phyloP scores from a whole-genome alignment of 2,888 invertebrate genomes.

The Idaea biselata region DNA sequence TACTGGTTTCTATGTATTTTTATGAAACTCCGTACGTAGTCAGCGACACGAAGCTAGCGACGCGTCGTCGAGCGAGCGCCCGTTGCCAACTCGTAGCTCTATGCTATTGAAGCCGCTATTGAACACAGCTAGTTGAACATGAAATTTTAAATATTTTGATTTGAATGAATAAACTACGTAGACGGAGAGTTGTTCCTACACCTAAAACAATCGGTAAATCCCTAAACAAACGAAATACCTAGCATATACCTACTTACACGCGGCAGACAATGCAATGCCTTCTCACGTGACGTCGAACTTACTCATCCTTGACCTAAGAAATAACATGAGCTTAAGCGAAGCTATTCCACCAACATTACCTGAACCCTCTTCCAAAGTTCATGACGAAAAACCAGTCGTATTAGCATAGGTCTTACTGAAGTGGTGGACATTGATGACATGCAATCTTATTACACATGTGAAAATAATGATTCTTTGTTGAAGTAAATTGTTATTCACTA shows the following conservation, averaged over 20 bases:
- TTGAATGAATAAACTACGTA: background rate
- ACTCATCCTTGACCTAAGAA: constrained; percentile 68
- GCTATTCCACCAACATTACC: constrained; percentile 28
- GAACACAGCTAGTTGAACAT: no score
- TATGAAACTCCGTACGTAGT: no score
- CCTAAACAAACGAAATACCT: constrained; percentile 41
- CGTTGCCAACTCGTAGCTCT: no score
- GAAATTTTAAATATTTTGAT: no score
- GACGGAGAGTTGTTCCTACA: constrained; percentile 4
- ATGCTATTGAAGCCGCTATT: no score
- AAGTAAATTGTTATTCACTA: background rate
- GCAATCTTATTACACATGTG: constrained; percentile 18
- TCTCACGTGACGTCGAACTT: constrained; percentile 45
- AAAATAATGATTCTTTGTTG: background rate
- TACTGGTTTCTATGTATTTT: no score
- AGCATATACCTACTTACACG: constrained; percentile 38
- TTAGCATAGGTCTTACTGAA: constrained; percentile 22
- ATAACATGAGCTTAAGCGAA: constrained; percentile 31
- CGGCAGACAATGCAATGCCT: constrained; percentile 36
- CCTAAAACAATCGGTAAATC: constrained; percentile 23
- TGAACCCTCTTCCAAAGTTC: constrained; percentile 24
- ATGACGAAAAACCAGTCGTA: constrained; percentile 14
- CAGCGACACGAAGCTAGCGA: no score
- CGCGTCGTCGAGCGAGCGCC: no score
- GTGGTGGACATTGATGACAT: constrained; percentile 37